Evolutionary conservation across 2,888 invertebrate species (phyloP), one percentile per base, ranked within the genome.

Genomic region (Leptinotarsa tumamoca): DNA sequence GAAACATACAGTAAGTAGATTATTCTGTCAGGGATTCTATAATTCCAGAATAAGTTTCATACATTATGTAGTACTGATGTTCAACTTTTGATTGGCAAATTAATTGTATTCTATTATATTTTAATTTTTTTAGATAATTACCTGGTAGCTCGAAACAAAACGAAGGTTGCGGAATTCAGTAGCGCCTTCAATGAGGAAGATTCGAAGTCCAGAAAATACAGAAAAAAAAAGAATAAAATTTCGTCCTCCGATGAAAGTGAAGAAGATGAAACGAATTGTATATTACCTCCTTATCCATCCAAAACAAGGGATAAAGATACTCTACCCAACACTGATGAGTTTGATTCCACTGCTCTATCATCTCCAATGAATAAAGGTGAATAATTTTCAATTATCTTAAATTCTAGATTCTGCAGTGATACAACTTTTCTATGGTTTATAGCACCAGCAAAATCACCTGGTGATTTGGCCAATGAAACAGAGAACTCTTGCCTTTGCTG

Each of bases 91-190:
- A 56, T 13, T 56, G 56, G 56, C 10, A n/a, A 18, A 56, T 21
- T 56, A 10, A 21, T 21, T 56, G 18, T 13, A 7, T 56, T 56
- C 14, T 17, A 17, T 51, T 1, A 18, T 56, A 18, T n/a, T 50
- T 50, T 68, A 27, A 68, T 68, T 68, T 68, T 51, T 13, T 56
- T n/a, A 21, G 51, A 68, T 52, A 68, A 23, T 68, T 52, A 68
- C 17, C 14, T 52, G 68, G 21, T 52, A 68, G 68, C 68, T 52
- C 50, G 68, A 4, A 67, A 50, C 10, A 50, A 67, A 67, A 67
- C 51, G 3, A 23, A 67, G 51, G 18, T 51, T 18, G 67, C 67
- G 18, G 51, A 68, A 51, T 68, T 52, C 17, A 68, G 68, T 33
- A 68, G 68, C n/a, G 68, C 27, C 23, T 51, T 52, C 23, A 52